Percentiles rank a stretch among this genome's conserved stretches.
phyloP scores from a whole-genome alignment of 2,888 invertebrate genomes.

The Drosophila tanythrix region DNA sequence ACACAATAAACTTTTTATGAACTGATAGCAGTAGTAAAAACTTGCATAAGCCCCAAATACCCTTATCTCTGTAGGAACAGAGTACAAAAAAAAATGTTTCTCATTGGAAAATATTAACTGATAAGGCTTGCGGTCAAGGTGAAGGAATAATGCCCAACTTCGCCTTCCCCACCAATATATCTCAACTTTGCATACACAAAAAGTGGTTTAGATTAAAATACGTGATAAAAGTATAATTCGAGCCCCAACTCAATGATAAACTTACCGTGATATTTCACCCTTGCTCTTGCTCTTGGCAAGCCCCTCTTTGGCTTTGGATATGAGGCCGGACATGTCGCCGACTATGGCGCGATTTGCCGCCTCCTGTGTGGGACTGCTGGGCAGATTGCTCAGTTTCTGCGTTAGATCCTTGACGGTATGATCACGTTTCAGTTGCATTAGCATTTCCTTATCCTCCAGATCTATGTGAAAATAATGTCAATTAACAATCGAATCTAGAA shows the following conservation, averaged over 20 bases:
- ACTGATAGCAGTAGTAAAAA: neutral
- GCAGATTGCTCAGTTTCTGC: constrained; percentile 91
- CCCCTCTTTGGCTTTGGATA: constrained; percentile 97
- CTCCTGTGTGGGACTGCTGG: constrained; percentile 86
- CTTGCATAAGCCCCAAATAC: neutral
- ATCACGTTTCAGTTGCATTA: constrained; percentile 91
- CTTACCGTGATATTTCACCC: constrained; percentile 86
- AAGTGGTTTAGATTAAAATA: no score
- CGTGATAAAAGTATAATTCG: no score
- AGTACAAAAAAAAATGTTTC: neutral
- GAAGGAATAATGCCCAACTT: neutral
- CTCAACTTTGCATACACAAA: neutral
- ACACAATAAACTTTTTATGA: neutral
- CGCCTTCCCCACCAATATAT: no score
- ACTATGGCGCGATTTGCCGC: constrained; percentile 87
- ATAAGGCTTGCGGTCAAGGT: neutral
- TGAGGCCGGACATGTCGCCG: constrained; percentile 94
- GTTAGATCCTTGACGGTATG: constrained; percentile 95
- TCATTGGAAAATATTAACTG: neutral
- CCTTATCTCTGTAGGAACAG: neutral
- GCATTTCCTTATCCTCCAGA: constrained; percentile 87
- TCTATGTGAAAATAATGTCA: constrained; percentile 82
- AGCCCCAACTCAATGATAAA: constrained; percentile 19
- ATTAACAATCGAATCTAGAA: neutral
- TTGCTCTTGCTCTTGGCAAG: constrained; percentile 94